Evolutionary conservation across 2,888 invertebrate genomes (phyloP).

Genomic region (Xestia rhomboidea): DNA sequence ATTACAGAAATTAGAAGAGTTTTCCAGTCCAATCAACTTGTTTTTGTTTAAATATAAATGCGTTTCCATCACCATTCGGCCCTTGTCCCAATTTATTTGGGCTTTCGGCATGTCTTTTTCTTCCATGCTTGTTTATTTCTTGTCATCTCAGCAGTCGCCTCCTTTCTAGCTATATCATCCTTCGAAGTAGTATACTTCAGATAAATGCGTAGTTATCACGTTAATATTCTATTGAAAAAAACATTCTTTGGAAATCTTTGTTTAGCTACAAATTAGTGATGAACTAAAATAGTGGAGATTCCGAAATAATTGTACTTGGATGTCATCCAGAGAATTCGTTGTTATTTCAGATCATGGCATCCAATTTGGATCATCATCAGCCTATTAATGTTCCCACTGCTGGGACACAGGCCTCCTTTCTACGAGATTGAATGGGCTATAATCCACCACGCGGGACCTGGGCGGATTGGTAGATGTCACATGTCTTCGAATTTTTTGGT

Average conservation of each 20-base stretch:
- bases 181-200: too few species aligned
- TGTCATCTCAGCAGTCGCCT: background rate
- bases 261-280: constrained; percentile 21
- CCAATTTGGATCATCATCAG: too few species aligned
- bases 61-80: background rate
- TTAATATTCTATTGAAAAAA: background rate
- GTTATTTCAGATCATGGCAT: background rate
- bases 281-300: background rate
- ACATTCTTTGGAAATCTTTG: too few species aligned
- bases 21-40: background rate
- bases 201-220: background rate
- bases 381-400: too few species aligned
- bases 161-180: background rate
- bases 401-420: too few species aligned
- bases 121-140: background rate
- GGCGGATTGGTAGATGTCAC: too few species aligned
- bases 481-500: too few species aligned
- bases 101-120: background rate
- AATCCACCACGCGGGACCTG: too few species aligned
- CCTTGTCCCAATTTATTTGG: background rate
- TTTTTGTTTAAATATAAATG: too few species aligned
- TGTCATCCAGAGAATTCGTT: constrained; percentile 33
- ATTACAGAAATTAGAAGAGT: background rate
- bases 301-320: constrained; percentile 23
- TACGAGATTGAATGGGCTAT: too few species aligned